Conservation (phyloP, 1,140 invertebrate species). For the Bilobella aurantiaca region DNA sequence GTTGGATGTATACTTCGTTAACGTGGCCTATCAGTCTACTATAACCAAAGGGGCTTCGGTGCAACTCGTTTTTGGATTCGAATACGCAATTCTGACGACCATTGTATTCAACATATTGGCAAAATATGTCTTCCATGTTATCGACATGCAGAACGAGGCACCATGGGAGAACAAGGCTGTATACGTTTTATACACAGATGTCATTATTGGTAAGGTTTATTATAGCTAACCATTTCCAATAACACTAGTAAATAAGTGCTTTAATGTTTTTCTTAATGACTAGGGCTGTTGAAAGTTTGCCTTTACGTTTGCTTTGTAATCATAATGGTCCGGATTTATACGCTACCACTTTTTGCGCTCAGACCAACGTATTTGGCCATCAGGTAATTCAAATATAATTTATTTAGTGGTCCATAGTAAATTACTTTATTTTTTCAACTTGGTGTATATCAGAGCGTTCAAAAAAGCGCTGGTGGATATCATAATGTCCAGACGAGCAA, state of each 20-base stretch:
- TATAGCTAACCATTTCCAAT: too few relatives aligned
- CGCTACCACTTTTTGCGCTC: conserved; percentile 94
- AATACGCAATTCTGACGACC: conserved; percentile 94
- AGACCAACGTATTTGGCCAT: conserved; percentile 98
- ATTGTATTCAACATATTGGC: conserved; percentile 86
- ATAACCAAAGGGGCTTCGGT: conserved; percentile 88
- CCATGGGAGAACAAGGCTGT: conserved; percentile 99
- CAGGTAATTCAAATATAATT: conserved; percentile 46
- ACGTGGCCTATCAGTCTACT: conserved; percentile 91
- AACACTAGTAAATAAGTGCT: too few relatives aligned
- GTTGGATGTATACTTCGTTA: conserved; percentile 80
- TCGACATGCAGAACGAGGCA: conserved; percentile 87
- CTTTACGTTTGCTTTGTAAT: conserved; percentile 88
- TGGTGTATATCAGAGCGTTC: conserved; percentile 63
- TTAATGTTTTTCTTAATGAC: conserved; percentile 37
- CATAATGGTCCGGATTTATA: conserved; percentile 96
- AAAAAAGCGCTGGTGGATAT: conserved; percentile 98
- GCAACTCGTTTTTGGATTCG: conserved; percentile 98
- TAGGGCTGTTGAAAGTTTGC: conserved; percentile 66
- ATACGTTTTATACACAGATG: conserved; percentile 89
- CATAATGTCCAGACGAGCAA: conserved; percentile 88
- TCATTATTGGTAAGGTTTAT: conserved; percentile 90
- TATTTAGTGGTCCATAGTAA: neutral
- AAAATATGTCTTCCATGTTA: conserved; percentile 89
- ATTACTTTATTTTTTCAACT: conserved; percentile 10